These are phyloP conservation scores for Drosophila atripex DNA, from an alignment of 2,888 invertebrate species.

Conservation along the genomic window DNA sequence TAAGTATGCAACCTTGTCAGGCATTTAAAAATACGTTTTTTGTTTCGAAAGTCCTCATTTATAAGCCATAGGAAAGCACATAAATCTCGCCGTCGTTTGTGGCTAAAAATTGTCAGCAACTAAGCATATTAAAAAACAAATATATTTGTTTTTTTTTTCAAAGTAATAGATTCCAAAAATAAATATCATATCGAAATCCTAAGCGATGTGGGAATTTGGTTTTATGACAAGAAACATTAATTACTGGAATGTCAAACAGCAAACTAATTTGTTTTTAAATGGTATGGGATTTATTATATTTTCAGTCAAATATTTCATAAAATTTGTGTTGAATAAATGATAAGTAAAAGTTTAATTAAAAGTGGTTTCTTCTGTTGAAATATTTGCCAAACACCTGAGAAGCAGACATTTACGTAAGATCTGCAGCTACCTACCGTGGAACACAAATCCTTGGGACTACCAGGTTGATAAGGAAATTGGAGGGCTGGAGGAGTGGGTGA, in stretches of 20 bases:
- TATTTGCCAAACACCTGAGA: too few relatives aligned
- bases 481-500: background rate
- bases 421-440: too few relatives aligned
- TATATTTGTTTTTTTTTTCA: slow-evolving; percentile 48
- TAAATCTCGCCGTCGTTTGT: slow-evolving; percentile 34
- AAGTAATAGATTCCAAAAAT: slow-evolving; percentile 50
- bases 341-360: too few relatives aligned
- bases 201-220: background rate
- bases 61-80: slow-evolving; percentile 37
- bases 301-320: too few relatives aligned
- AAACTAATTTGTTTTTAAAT: background rate
- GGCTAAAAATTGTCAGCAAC: slow-evolving; percentile 41
- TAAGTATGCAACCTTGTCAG: slow-evolving; percentile 50
- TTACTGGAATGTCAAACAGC: background rate
- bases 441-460: too few relatives aligned
- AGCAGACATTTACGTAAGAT: too few relatives aligned
- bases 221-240: background rate
- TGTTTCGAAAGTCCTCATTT: slow-evolving; percentile 54
- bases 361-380: too few relatives aligned
- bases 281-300: background rate
- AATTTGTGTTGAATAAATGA: too few relatives aligned
- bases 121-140: slow-evolving; percentile 21
- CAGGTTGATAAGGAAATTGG: slow-evolving; percentile 15
- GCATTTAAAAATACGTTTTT: slow-evolving; percentile 46
- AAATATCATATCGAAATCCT: slow-evolving; percentile 1